These are phyloP conservation scores for Tetrax tetrax DNA, from an alignment of 2,113 vertebrate genomes.

Conservation along the genomic window DNA sequence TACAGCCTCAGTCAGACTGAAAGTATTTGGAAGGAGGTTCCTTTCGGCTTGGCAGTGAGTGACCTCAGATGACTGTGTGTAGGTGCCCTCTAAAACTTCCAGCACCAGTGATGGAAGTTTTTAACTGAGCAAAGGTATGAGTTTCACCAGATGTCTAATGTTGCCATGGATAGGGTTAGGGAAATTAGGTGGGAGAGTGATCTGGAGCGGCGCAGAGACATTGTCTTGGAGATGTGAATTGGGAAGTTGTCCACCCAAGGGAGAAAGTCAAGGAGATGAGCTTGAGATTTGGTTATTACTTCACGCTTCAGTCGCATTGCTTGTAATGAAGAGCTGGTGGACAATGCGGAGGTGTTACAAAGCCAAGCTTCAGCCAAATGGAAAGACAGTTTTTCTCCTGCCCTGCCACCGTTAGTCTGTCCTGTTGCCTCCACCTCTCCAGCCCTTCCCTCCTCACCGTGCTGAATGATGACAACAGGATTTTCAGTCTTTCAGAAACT, in stretches of 20 bases:
- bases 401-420: accelerated
- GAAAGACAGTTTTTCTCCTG: background rate
- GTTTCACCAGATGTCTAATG: background rate
- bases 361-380: background rate
- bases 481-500: background rate
- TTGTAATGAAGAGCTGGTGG: background rate
- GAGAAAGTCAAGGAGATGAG: background rate
- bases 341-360: background rate
- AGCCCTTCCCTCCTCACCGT: background rate
- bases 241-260: background rate
- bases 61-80: background rate
- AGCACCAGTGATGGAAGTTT: background rate
- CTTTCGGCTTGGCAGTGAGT: background rate
- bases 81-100: background rate
- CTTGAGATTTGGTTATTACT: background rate
- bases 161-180: background rate
- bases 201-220: background rate
- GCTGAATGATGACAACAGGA: background rate
- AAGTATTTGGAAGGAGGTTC: background rate
- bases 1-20: background rate
- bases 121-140: background rate
- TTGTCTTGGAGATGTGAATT: background rate
- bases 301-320: accelerated
- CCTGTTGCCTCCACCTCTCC: background rate
- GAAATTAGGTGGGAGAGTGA: background rate